Evolutionary conservation across 2,888 invertebrate species (phyloP), one percentile per base, ranked within the genome.

Genomic region (Stenoptilia bipunctidactyla): DNA sequence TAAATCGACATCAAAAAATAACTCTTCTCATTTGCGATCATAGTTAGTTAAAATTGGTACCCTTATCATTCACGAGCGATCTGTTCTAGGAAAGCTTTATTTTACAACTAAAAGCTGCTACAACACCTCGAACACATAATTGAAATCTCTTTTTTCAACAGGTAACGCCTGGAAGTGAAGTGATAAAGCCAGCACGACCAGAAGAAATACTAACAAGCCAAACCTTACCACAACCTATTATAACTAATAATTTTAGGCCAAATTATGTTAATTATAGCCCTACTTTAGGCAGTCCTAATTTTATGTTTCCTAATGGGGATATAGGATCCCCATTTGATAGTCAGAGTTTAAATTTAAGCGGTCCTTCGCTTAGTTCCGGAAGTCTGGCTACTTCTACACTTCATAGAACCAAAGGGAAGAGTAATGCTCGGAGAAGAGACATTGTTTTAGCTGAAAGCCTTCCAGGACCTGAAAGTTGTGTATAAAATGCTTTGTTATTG

Each of bases 391-490:
- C 80, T 15, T 86, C 68, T 41, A 85, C 76, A 36, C 55, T 83
- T 47, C 86, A 68, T 47, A 68, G 79, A 66, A 85, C 66, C 67
- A 86, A 73, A 80, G 87, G 64, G 45, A 88, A 69, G 77, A 65
- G 66, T 1, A 75, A 75, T 42, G 66, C 69, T 2, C 56, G 88
- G 54, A 85, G 89, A 68, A 87, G 90, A 75, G 91, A 92, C 69
- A 91, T 91, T 61, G 92, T 93, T 43, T 87, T 94, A 56, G 91
- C 93, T 39, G 93, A 93, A 67, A 90, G 92, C 52, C 88, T 94
- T 68, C 94, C 94, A 20, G 94, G 94, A 45, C 94, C 93, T 34
- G 94, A 94, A 71, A 94, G 93, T 83, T 94, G 94, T 82, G 94
- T 94, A 66, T 94, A 56, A 30, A 30, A 30, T 30, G 3, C 3